phyloP scores from a whole-genome alignment of 1,140 invertebrate genomes.

The Vanessa tameamea region DNA sequence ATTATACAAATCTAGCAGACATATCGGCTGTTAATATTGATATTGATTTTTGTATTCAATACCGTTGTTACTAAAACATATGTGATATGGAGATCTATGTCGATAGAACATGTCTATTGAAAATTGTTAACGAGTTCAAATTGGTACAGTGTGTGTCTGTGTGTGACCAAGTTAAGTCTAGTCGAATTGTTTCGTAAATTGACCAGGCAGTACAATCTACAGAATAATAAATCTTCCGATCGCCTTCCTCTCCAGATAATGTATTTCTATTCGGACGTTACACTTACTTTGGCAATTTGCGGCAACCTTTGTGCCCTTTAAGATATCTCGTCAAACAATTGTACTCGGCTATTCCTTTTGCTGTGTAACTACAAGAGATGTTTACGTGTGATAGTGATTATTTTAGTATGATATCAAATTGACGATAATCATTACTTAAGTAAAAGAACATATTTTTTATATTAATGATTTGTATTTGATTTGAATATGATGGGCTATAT shows the following conservation, averaged over 20 bases:
- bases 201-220: constrained; percentile 54
- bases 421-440: not conserved
- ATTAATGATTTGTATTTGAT: too few relatives aligned
- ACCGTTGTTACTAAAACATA: too few relatives aligned
- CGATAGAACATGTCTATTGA: too few relatives aligned
- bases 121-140: too few relatives aligned
- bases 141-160: not conserved
- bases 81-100: too few relatives aligned
- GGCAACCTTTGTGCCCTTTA: constrained; percentile 78
- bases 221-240: constrained; percentile 73
- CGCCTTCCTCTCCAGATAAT: constrained; percentile 74
- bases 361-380: constrained; percentile 41
- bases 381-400: constrained; percentile 29
- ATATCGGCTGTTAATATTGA: too few relatives aligned
- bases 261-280: constrained; percentile 79
- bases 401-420: constrained; percentile 27
- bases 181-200: constrained; percentile 56
- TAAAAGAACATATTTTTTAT: too few relatives aligned
- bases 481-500: too few relatives aligned
- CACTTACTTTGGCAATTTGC: constrained; percentile 80
- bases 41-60: too few relatives aligned
- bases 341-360: constrained; percentile 60
- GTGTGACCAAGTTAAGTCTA: constrained; percentile 4
- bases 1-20: too few relatives aligned
- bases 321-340: constrained; percentile 78